Percentiles rank a stretch among this genome's conserved stretches.
phyloP scores from a whole-genome alignment of 2,888 invertebrate species.

The Drosophila mettleri region DNA sequence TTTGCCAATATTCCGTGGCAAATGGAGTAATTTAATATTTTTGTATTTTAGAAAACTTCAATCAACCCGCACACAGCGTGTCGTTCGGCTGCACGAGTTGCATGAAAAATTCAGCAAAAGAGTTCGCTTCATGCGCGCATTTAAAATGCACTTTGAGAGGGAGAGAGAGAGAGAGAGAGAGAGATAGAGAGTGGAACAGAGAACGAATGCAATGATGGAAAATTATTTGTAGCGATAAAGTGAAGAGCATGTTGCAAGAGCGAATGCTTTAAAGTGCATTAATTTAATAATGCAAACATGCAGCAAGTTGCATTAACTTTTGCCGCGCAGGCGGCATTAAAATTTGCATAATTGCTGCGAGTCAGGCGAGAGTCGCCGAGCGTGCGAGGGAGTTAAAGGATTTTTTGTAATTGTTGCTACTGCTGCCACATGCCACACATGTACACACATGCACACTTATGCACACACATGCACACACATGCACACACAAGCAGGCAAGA shows the following conservation, averaged over 20 bases:
- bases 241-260: slow-evolving; percentile 18
- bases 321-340: slow-evolving; percentile 48
- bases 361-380: slow-evolving; percentile 34
- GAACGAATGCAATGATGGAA: not conserved
- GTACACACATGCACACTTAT: slow-evolving; percentile 45
- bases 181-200: not conserved
- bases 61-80: slow-evolving; percentile 21
- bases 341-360: slow-evolving; percentile 73
- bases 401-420: slow-evolving; percentile 27
- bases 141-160: slow-evolving; percentile 68
- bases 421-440: too few species aligned
- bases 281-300: slow-evolving; percentile 75
- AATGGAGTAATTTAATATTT: slow-evolving; percentile 1
- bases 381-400: slow-evolving; percentile 11
- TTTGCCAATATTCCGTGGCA: not conserved
- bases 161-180: not conserved
- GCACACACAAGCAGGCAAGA: slow-evolving; percentile 40
- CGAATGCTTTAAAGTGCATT: slow-evolving; percentile 69
- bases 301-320: slow-evolving; percentile 71
- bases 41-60: slow-evolving; percentile 10
- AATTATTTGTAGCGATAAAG: slow-evolving; percentile 26
- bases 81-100: slow-evolving; percentile 3
- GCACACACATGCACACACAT: slow-evolving; percentile 46
- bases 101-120: slow-evolving; percentile 65
- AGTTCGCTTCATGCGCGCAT: slow-evolving; percentile 51